Base-by-base conservation (phyloP, 30 jellyfish, hydroid and myxozoan species). In the Turritopsis rubra region DNA sequence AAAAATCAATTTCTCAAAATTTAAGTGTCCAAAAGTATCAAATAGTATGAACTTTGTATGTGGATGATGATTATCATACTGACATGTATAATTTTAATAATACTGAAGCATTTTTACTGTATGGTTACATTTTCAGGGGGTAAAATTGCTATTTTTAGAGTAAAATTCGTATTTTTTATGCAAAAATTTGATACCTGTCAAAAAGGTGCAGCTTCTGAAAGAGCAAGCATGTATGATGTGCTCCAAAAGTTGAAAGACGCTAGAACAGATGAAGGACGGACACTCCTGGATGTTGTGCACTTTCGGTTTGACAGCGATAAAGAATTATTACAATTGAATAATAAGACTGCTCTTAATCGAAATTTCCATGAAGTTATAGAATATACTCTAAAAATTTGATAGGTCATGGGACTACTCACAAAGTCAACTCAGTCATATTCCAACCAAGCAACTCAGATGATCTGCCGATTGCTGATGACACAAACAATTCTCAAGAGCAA, bases 321-420 rank as follows among this genome's bases (percentile, higher is more conserved):
- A 13, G 60, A 41, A 41, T 13, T 3, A 13, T 13, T 41, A 41
- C 13, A 41, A 5, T 41, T 41, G 60, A 13, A 41, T 13, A 41
- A 41, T 13, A 41, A 41, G 60, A 41, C 9, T 5, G 60, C 60
- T 41, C 9, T 41, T 41, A 41, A 41, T 41, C 5, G 60, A 3
- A 41, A 41, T 13, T 41, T 41, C 60, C 13, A 41, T 41, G 60
- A 41, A 41, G 60, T 41, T 41, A 5, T 3, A 3, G 60, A 41
- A 41, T 41, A 41, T 41, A 13, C 60, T 41, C 60, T n/a, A n/a
- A n/a, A n/a, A n/a, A n/a, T n/a, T n/a, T n/a, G n/a, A n/a, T n/a
- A 73, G 82, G 82, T 73, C 82, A 22, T 73, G 82, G 54, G 16
- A 73, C 82, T 25, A 73, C 82, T 20, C 82, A 73, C 82, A 73